A percentile compares a stretch with the other conserved stretches of the same genome.
Evolutionary conservation across 64 coral and sea anemone genomes (phyloP).

Genomic region (Porites australiensis): DNA sequence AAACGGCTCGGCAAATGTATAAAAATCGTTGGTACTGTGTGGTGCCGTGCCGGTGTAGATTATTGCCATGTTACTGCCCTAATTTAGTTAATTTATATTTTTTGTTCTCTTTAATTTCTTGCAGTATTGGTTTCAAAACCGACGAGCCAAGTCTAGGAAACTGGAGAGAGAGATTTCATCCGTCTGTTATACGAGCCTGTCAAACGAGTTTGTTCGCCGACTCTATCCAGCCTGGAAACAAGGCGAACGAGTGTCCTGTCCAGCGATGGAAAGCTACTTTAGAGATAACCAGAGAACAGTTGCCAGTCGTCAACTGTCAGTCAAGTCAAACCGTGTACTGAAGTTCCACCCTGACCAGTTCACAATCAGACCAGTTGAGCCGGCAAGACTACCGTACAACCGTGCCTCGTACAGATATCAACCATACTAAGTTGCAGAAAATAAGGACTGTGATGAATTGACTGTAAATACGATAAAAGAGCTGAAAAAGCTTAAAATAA

Average conservation of each 20-base stretch:
- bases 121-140: constrained; percentile 13
- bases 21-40: no score
- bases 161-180: background rate
- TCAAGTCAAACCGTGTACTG: background rate
- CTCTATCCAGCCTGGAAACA: background rate
- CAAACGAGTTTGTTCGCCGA: background rate
- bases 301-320: background rate
- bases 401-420: no score
- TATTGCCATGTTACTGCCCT: no score
- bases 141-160: background rate
- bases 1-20: no score
- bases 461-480: no score
- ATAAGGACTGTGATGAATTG: no score
- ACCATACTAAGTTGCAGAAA: no score
- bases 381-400: no score
- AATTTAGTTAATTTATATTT: no score
- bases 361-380: no score
- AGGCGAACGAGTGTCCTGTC: background rate
- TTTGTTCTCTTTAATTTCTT: background rate
- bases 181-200: background rate
- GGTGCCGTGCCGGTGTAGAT: no score
- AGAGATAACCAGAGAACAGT: background rate
- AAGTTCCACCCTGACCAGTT: background rate
- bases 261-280: background rate
- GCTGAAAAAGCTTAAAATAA: no score